These are phyloP conservation scores for Micromesistius poutassou DNA, from an alignment of 2,797 vertebrate genomes.

Conservation along the genomic window DNA sequence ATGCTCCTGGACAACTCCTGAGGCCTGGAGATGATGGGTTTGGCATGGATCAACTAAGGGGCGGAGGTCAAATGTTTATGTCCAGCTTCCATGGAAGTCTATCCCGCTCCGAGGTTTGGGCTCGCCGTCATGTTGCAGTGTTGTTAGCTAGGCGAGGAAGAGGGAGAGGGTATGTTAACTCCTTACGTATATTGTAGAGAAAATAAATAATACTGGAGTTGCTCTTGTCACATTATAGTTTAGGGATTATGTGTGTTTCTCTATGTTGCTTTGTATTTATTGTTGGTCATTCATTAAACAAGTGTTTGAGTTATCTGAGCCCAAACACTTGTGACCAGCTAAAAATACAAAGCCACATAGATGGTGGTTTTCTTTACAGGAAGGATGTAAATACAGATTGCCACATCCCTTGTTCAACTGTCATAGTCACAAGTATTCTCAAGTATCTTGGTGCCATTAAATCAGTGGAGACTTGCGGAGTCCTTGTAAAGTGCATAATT, in stretches of 20 bases:
- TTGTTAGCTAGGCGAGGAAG: slow-evolving; percentile 28
- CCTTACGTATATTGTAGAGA: neutral
- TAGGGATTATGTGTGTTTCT: neutral
- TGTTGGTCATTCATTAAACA: too few species aligned
- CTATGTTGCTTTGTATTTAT: too few species aligned
- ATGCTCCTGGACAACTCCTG: neutral
- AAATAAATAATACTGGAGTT: neutral
- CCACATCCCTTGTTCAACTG: neutral
- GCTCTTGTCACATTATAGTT: neutral
- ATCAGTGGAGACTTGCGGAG: too few species aligned
- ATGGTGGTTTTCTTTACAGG: neutral
- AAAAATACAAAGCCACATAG: too few species aligned
- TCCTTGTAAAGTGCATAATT: too few species aligned
- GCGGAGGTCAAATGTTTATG: neutral
- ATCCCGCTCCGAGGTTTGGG: neutral
- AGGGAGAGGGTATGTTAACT: slow-evolving; percentile 3
- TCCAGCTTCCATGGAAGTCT: neutral
- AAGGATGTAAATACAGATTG: neutral
- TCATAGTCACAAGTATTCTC: neutral
- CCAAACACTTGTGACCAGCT: too few species aligned
- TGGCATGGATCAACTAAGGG: neutral
- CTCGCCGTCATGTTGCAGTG: neutral
- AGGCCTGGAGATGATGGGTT: neutral
- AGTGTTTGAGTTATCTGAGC: too few species aligned
- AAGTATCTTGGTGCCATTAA: too few species aligned